phyloP scores from a whole-genome alignment of 2,888 invertebrate genomes.

The Sabatieria punctata region DNA sequence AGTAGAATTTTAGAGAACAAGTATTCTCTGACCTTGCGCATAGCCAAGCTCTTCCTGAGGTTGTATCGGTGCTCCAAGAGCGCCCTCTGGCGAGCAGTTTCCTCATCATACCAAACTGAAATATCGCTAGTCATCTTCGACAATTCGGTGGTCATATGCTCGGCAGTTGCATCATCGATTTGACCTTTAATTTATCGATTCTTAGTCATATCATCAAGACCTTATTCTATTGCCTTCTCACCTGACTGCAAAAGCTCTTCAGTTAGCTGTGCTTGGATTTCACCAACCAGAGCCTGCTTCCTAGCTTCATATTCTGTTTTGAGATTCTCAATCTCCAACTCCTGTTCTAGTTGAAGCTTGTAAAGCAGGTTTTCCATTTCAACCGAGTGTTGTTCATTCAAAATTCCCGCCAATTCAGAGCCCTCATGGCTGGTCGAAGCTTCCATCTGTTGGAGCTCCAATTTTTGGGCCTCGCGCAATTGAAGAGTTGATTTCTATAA shows the following conservation, averaged over 20 bases:
- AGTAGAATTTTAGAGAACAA: too few relatives aligned
- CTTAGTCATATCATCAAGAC: background rate
- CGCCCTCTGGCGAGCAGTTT: background rate
- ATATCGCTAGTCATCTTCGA: background rate
- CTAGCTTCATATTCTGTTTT: background rate
- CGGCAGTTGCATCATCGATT: background rate
- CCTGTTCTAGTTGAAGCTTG: background rate
- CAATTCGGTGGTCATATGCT: background rate
- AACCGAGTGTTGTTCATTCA: too few relatives aligned
- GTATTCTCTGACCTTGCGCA: too few relatives aligned
- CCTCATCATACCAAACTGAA: background rate
- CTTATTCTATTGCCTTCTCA: background rate
- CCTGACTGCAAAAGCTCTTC: background rate
- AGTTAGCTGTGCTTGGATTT: background rate
- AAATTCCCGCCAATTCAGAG: too few relatives aligned
- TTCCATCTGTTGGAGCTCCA: too few relatives aligned
- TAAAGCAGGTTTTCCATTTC: background rate
- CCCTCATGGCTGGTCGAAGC: too few relatives aligned
- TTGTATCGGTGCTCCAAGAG: background rate
- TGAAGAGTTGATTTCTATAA: too few relatives aligned
- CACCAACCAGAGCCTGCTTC: background rate
- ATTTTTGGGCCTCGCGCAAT: too few relatives aligned
- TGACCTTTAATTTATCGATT: background rate
- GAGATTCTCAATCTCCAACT: background rate
- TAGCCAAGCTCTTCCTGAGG: background rate